Conservation (phyloP, 2,113 vertebrate genomes). For the Proterorhinus semilunaris region DNA sequence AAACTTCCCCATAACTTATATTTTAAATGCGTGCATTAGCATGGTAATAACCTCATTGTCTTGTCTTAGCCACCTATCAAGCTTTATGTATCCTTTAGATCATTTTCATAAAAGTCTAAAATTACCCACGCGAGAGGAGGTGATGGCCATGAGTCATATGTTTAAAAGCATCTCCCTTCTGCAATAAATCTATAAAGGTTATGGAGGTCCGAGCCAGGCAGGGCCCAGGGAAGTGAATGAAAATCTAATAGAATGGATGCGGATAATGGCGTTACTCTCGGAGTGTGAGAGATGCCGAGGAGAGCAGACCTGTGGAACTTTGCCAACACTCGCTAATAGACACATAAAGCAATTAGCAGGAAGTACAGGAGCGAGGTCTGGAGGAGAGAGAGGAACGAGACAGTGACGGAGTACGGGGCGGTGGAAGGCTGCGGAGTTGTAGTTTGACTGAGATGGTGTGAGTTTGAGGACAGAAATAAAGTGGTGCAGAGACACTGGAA, state of each 20-base stretch:
- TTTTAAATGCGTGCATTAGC: not conserved
- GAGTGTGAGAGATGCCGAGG: constrained; percentile 28
- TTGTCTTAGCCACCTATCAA: not conserved
- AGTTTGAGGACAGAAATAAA: constrained; percentile 44
- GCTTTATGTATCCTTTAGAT: constrained; percentile 3
- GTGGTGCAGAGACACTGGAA: constrained; percentile 43
- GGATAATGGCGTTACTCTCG: constrained; percentile 66
- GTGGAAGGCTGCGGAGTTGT: constrained; percentile 30
- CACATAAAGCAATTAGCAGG: constrained; percentile 72
- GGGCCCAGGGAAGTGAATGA: constrained; percentile 22
- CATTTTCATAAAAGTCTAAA: constrained; percentile 1
- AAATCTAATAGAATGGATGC: constrained; percentile 49
- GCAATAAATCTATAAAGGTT: constrained; percentile 24
- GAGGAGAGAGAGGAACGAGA: constrained; percentile 10
- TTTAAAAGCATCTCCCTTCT: constrained; percentile 13
- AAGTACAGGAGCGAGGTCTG: constrained; percentile 30
- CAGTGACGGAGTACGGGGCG: constrained; percentile 36
- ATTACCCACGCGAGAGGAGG: constrained; percentile 3
- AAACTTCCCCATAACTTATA: constrained; percentile 3
- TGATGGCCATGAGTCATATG: constrained; percentile 1
- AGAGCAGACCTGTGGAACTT: constrained; percentile 48
- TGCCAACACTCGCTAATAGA: constrained; percentile 61
- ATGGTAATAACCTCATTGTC: constrained; percentile 8
- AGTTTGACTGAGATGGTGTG: constrained; percentile 19
- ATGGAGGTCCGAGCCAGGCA: constrained; percentile 21